These are phyloP conservation scores for Sebastes steindachneri DNA, from an alignment of 2,797 vertebrate genomes.

Conservation along the genomic window DNA sequence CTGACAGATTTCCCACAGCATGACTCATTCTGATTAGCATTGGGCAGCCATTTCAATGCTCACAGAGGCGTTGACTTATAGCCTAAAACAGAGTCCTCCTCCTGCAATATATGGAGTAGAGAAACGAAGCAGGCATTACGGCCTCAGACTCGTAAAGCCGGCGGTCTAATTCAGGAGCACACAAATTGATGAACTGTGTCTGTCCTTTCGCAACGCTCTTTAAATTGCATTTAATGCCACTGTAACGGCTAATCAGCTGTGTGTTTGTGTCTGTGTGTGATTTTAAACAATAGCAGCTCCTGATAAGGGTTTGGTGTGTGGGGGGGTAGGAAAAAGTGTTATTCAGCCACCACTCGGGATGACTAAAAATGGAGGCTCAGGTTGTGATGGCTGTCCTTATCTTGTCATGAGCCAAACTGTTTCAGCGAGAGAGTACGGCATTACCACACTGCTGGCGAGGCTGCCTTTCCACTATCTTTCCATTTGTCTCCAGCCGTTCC, in stretches of 20 bases:
- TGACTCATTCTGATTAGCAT: conserved; percentile 70
- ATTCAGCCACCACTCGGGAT: conserved; percentile 42
- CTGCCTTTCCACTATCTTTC: conserved; percentile 64
- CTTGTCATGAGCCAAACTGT: conserved; percentile 71
- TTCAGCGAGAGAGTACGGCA: conserved; percentile 48
- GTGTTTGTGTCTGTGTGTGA: conserved; percentile 18
- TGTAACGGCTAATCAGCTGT: conserved; percentile 50
- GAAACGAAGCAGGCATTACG: conserved; percentile 12
- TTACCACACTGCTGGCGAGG: conserved; percentile 50
- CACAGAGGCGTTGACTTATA: conserved; percentile 35
- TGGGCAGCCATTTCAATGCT: conserved; percentile 66
- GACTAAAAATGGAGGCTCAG: conserved; percentile 54
- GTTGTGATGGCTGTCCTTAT: conserved; percentile 75
- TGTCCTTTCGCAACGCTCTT: conserved; percentile 59
- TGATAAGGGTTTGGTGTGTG: conserved; percentile 20
- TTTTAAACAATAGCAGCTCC: conserved; percentile 32
- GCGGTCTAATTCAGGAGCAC: conserved; percentile 45
- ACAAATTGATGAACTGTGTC: conserved; percentile 65
- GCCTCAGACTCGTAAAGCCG: conserved; percentile 38
- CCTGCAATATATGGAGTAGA: not conserved
- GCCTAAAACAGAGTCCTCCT: conserved; percentile 3
- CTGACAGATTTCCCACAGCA: conserved; percentile 60
- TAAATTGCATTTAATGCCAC: conserved; percentile 68
- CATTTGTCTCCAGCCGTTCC: conserved; percentile 74
- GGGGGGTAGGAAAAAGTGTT: conserved; percentile 1